Conservation (phyloP, 2,113 vertebrate genomes). For the Empidonax traillii region DNA sequence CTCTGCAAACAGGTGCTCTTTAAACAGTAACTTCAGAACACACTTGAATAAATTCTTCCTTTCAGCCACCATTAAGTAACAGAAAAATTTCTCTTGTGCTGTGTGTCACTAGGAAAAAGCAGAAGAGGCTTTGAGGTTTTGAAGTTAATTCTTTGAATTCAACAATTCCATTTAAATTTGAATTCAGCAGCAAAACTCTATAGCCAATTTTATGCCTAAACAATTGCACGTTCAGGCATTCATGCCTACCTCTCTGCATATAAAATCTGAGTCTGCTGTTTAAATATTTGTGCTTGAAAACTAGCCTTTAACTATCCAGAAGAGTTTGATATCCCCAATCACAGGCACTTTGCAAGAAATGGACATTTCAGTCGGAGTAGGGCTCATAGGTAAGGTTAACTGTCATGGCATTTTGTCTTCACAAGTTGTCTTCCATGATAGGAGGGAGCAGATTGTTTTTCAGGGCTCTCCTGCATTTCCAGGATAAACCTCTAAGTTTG, state of each 20-base stretch:
- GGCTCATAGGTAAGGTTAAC: background rate
- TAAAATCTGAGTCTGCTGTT: background rate
- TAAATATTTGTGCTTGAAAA: background rate
- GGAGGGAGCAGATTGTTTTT: background rate
- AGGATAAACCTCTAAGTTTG: background rate
- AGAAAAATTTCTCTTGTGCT: background rate
- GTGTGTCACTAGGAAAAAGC: background rate
- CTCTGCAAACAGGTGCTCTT: conserved; percentile 1
- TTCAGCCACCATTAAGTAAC: background rate
- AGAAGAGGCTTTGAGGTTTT: background rate
- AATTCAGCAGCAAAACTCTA: background rate
- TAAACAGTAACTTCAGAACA: conserved; percentile 21
- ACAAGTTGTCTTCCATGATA: background rate
- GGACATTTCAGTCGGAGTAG: background rate
- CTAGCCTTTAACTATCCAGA: background rate
- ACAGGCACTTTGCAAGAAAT: background rate
- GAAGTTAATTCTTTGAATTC: background rate
- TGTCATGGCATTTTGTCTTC: background rate
- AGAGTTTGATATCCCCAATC: background rate
- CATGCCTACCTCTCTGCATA: background rate
- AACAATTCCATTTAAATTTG: background rate
- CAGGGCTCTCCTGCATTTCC: background rate
- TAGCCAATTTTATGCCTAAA: background rate
- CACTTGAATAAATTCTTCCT: background rate
- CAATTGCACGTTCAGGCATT: background rate